A percentile compares a stretch with the other conserved stretches of the same genome.
Conservation (phyloP, 1,140 invertebrate genomes). For the Drosophila repleta region DNA sequence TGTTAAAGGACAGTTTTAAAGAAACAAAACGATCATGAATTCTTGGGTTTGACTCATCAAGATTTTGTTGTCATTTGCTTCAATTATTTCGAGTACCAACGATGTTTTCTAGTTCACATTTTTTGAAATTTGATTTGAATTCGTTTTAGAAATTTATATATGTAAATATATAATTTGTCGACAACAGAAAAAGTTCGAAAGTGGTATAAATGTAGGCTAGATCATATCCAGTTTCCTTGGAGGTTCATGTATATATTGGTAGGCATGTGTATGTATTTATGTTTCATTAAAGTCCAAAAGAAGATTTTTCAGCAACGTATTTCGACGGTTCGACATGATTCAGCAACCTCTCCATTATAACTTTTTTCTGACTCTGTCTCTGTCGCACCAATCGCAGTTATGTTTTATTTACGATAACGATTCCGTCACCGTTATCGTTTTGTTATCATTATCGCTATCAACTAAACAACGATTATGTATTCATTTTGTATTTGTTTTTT, state of each 20-base stretch:
- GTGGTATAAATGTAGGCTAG: conserved; percentile 28
- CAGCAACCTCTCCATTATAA: conserved; percentile 54
- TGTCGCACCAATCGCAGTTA: conserved; percentile 74
- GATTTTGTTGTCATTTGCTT: neutral
- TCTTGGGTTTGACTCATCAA: conserved; percentile 6
- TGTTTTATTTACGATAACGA: conserved; percentile 40
- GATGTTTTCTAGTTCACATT: conserved; percentile 43
- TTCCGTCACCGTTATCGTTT: conserved; percentile 20
- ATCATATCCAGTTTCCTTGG: conserved; percentile 1
- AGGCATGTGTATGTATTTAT: conserved; percentile 18
- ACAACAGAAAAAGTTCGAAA: conserved; percentile 36
- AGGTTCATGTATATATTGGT: conserved; percentile 3
- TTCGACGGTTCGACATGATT: conserved; percentile 77
- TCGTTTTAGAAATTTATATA: conserved; percentile 34
- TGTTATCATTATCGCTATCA: conserved; percentile 30
- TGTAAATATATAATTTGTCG: conserved; percentile 8
- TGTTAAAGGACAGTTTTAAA: conserved; percentile 67
- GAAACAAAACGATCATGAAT: conserved; percentile 59
- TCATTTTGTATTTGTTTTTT: conserved; percentile 22
- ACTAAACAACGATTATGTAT: conserved; percentile 65
- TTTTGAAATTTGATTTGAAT: conserved; percentile 55
- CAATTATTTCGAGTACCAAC: conserved; percentile 54
- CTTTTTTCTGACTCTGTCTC: conserved; percentile 44
- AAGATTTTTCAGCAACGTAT: conserved; percentile 76
- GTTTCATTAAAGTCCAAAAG: conserved; percentile 62